Evolutionary conservation across 2,888 invertebrate genomes (phyloP).

Genomic region (Pristionchus mayeri): DNA sequence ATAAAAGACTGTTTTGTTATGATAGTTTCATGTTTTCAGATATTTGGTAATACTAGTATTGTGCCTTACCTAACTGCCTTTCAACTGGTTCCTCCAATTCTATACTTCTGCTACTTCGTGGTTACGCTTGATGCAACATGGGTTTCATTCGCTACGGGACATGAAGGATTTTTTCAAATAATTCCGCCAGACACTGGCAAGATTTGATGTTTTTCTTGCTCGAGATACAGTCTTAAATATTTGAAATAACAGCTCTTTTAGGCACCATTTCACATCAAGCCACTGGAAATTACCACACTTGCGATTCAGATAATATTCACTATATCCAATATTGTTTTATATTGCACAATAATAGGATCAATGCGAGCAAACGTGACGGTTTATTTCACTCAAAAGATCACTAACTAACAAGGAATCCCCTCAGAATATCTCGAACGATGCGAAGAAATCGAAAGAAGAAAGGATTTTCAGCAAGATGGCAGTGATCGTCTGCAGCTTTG

Average conservation of each 20-base stretch:
- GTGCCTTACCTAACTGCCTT: not conserved
- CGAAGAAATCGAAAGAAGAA: not conserved
- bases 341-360: not conserved
- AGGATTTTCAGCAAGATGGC: not conserved
- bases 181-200: too few relatives aligned
- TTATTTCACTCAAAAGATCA: too few relatives aligned
- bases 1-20: too few relatives aligned
- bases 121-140: not conserved
- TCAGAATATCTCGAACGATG: too few relatives aligned
- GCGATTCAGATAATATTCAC: not conserved
- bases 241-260: too few relatives aligned
- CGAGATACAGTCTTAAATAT: too few relatives aligned
- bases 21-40: not conserved
- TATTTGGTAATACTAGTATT: not conserved
- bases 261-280: not conserved
- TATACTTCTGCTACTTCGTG: not conserved
- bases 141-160: not conserved
- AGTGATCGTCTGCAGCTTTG: conserved; percentile 8
- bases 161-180: too few relatives aligned
- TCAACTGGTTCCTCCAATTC: not conserved
- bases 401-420: too few relatives aligned
- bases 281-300: not conserved
- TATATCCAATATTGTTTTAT: not conserved
- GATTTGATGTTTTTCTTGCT: too few relatives aligned
- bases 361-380: not conserved